A percentile compares a stretch with the other conserved stretches of the same genome.
phyloP scores from a whole-genome alignment of 2,797 vertebrate species.

The Pterois miles region DNA sequence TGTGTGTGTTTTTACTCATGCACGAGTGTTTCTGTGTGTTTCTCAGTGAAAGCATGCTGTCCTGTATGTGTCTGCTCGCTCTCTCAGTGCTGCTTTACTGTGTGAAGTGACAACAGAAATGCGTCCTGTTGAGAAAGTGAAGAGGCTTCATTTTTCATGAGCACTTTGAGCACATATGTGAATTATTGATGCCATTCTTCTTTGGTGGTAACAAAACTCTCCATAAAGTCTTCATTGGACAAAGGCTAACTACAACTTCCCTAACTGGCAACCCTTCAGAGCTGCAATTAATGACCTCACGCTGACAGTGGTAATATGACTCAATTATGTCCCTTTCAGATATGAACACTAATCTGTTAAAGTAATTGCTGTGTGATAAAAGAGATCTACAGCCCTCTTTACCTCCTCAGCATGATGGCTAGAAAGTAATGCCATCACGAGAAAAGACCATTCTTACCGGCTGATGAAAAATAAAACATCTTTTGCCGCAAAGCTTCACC shows the following conservation, averaged over 20 bases:
- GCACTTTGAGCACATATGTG: conserved; percentile 52
- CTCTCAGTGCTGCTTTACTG: conserved; percentile 11
- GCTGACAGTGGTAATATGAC: not conserved
- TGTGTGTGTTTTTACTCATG: not conserved
- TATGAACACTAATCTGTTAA: not conserved
- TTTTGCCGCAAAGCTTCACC: not conserved
- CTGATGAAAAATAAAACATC: not conserved
- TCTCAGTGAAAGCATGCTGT: not conserved
- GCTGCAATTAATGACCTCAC: not conserved
- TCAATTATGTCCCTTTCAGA: not conserved
- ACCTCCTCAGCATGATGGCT: not conserved
- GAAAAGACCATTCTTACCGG: not conserved
- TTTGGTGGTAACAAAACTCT: conserved; percentile 23
- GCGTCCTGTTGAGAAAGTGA: conserved; percentile 51
- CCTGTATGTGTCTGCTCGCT: not conserved
- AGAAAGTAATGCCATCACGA: not conserved
- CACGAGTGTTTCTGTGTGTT: not conserved
- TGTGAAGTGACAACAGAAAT: conserved; percentile 50
- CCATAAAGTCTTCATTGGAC: conserved; percentile 12
- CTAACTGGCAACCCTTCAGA: not conserved
- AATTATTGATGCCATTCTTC: conserved; percentile 63
- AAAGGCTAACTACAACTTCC: not conserved
- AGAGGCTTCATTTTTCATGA: conserved; percentile 67
- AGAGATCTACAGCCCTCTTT: not conserved
- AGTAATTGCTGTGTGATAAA: not conserved